Evolutionary conservation across 2,888 invertebrate genomes (phyloP), one percentile per base, ranked within the genome.

Genomic region (Mimas tiliae): DNA sequence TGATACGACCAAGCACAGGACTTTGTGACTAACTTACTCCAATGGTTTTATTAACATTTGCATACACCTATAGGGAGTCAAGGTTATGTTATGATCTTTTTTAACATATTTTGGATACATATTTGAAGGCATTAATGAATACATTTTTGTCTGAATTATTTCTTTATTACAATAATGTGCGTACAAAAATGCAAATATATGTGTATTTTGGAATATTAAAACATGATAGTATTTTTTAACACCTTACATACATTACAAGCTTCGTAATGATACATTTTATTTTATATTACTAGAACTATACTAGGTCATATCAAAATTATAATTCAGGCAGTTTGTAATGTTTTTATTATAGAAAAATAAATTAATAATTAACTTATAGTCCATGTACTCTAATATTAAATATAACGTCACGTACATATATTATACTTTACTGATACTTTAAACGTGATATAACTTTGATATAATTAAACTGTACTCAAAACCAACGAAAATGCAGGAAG

Each of bases 121-220:
- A 16, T 48, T 48, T 11, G 19, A 50, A 50, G 50, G 50, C 9
- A 55, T 16, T 11, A 58, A 53, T 34, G 8, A 53, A 19, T 0
- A 58, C 9, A 4, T 38, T 11, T 16, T 58, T 19, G 12, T 58
- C 38, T 19, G 58, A 6, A 58, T 42, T 58, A 58, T 58, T 12
- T 58, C 38, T 58, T 65, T 42, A 62, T 62, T 6, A 42, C 9
- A 62, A 33, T 50, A 65, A 58, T 12, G 34, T 62, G 52, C 52
- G 62, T 65, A 65, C 45, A 65, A 65, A 65, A 65, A 52, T 65
- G 42, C 62, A 62, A 65, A 65, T 65, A 16, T 62, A 51, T 42
- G 50, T 12, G 51, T 52, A 27, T 62, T 21, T 27, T 38, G 21
- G 12, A 58, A 19, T 38, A 58, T 42, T 19, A 34, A 38, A 38